Evolutionary conservation across 2,888 invertebrate genomes (phyloP).

Genomic region (Polia nebulosa): DNA sequence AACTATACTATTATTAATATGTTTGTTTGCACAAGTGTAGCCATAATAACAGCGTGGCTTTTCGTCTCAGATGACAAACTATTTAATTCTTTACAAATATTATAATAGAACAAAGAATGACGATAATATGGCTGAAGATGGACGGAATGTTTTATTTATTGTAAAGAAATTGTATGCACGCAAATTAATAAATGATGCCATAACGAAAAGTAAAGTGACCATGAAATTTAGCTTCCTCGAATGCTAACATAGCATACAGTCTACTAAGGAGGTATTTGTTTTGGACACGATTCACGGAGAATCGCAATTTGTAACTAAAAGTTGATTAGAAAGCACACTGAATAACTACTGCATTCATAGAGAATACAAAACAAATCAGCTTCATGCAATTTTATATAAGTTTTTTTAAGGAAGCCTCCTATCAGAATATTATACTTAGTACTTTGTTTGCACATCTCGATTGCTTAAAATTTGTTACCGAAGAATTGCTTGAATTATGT

Average conservation of each 20-base stretch:
- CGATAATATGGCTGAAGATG: slow-evolving; percentile 42
- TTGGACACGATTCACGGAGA: background rate
- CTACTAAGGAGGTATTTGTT: background rate
- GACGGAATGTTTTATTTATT: slow-evolving; percentile 24
- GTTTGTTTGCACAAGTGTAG: slow-evolving; percentile 75
- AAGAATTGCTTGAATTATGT: too few relatives aligned
- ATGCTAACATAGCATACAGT: background rate
- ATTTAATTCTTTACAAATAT: slow-evolving; percentile 60
- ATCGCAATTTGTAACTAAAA: background rate
- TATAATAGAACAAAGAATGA: slow-evolving; percentile 51
- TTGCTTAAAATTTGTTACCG: too few relatives aligned
- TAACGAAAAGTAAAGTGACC: slow-evolving; percentile 25
- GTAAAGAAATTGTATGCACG: slow-evolving; percentile 34
- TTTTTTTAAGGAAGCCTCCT: background rate
- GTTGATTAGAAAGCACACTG: slow-evolving; percentile 19
- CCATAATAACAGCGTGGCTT: slow-evolving; percentile 39
- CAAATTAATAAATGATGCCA: slow-evolving; percentile 25
- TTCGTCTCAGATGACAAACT: slow-evolving; percentile 63
- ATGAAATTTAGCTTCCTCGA: slow-evolving; percentile 16
- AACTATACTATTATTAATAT: slow-evolving; percentile 63
- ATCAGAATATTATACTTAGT: background rate
- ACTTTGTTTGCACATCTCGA: background rate
- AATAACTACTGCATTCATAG: background rate
- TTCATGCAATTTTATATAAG: too few relatives aligned
- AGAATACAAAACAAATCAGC: too few relatives aligned